A percentile compares a stretch with the other conserved stretches of the same genome.
Evolutionary conservation across 2,888 invertebrate species (phyloP).

Genomic region (Drosophila neutralis): DNA sequence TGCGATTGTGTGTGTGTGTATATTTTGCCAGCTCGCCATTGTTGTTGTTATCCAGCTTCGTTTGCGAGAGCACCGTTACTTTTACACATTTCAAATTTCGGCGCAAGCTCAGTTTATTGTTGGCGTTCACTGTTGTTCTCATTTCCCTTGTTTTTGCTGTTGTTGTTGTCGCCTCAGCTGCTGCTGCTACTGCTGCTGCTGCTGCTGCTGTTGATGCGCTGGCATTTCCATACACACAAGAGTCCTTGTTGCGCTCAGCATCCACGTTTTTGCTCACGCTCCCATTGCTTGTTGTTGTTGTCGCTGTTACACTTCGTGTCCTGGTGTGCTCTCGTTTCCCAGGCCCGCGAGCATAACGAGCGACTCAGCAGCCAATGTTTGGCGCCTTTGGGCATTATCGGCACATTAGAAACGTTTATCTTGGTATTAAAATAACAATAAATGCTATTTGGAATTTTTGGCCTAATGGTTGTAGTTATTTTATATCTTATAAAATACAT

Average conservation of each 20-base stretch:
- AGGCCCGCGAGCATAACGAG: constrained; percentile 56
- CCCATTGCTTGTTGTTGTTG: constrained; percentile 4
- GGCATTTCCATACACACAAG: constrained; percentile 53
- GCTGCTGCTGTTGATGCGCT: constrained; percentile 54
- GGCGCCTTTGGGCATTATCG: constrained; percentile 51
- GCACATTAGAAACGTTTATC: constrained; percentile 35
- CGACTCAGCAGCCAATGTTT: constrained; percentile 37
- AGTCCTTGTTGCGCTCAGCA: constrained; percentile 79
- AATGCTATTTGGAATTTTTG: constrained; percentile 9
- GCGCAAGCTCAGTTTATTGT: constrained; percentile 81
- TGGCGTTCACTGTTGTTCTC: constrained; percentile 55
- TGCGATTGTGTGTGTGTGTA: constrained; percentile 25
- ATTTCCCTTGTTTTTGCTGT: constrained; percentile 27
- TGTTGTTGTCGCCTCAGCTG: constrained; percentile 47
- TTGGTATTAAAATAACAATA: constrained; percentile 25
- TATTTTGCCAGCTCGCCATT: constrained; percentile 53
- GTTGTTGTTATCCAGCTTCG: constrained; percentile 61
- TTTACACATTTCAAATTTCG: constrained; percentile 60
- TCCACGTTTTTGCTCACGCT: constrained; percentile 38
- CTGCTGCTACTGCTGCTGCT: constrained; percentile 38
- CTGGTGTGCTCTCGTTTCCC: constrained; percentile 50
- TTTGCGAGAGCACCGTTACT: constrained; percentile 57
- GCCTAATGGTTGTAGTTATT: constrained; percentile 1
- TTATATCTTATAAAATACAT: background rate
- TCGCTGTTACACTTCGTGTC: constrained; percentile 48